Evolutionary conservation across 2,113 vertebrate genomes (phyloP).

Genomic region (Mormoops blainvillei): DNA sequence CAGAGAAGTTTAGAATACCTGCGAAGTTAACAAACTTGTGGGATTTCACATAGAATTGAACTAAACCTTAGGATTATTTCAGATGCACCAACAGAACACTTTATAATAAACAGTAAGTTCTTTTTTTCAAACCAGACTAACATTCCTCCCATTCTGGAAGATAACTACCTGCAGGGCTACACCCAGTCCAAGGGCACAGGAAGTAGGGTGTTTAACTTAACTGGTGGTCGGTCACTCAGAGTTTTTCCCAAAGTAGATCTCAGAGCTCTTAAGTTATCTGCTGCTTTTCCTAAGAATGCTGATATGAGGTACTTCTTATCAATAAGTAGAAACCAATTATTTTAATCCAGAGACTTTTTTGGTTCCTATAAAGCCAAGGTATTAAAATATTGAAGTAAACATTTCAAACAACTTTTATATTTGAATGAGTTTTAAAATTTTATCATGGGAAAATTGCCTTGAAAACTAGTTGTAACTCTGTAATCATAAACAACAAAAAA

Average conservation of each 20-base stretch:
- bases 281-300: not conserved
- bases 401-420: not conserved
- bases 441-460: not conserved
- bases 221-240: not conserved
- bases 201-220: not conserved
- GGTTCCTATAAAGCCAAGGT: not conserved
- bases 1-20: not conserved
- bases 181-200: not conserved
- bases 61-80: not conserved
- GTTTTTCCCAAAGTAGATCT: not conserved
- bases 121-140: not conserved
- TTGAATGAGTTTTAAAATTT: conserved; percentile 13
- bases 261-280: not conserved
- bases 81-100: not conserved
- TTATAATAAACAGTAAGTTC: not conserved
- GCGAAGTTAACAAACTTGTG: not conserved
- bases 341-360: not conserved
- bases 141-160: not conserved
- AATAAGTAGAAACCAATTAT: not conserved
- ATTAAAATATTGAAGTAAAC: conserved; percentile 10
- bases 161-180: not conserved
- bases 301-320: not conserved
- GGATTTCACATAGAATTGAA: conserved; percentile 19
- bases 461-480: not conserved
- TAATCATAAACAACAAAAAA: conserved; percentile 33